Conservation (phyloP, 2,888 invertebrate species). For the Cosmopolites sordidus region DNA sequence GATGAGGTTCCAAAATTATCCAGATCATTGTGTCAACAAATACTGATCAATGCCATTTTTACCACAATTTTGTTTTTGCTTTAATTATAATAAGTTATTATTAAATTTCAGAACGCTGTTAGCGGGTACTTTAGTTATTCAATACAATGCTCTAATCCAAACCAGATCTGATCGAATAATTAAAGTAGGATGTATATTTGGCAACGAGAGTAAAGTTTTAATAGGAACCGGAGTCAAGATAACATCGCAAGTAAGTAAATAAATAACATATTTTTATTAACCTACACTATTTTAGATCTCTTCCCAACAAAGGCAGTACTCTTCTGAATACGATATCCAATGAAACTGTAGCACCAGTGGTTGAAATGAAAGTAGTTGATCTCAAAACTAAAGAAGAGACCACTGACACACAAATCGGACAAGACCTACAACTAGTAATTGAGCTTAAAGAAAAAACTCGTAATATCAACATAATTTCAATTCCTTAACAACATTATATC, state of each 20-base stretch:
- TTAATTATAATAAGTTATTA: no score
- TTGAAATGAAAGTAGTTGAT: conserved; percentile 59
- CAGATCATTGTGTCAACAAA: no score
- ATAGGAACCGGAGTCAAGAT: conserved; percentile 57
- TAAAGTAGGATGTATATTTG: conserved; percentile 72
- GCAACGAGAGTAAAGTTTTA: conserved; percentile 50
- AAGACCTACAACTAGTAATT: conserved; percentile 61
- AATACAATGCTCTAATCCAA: conserved; percentile 80
- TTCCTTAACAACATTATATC: conserved; percentile 4
- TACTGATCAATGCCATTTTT: no score
- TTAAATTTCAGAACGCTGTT: conserved; percentile 67
- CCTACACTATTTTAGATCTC: conserved; percentile 38
- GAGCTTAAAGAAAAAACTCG: conserved; percentile 47
- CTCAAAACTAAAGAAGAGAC: conserved; percentile 55
- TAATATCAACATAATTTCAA: no score
- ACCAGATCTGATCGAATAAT: conserved; percentile 79
- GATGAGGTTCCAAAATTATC: no score
- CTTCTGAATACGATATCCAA: conserved; percentile 48
- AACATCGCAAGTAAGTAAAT: conserved; percentile 48
- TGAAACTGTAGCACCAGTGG: conserved; percentile 48
- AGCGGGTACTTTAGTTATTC: conserved; percentile 72
- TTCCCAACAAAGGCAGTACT: conserved; percentile 50
- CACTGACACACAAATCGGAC: conserved; percentile 63
- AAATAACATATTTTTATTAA: conserved; percentile 4
- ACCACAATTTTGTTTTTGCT: no score